A percentile compares a stretch with the other conserved stretches of the same genome.
These are phyloP conservation scores for Rhyacophila brunnea DNA, from an alignment of 1,140 invertebrate species.

Conservation along the genomic window DNA sequence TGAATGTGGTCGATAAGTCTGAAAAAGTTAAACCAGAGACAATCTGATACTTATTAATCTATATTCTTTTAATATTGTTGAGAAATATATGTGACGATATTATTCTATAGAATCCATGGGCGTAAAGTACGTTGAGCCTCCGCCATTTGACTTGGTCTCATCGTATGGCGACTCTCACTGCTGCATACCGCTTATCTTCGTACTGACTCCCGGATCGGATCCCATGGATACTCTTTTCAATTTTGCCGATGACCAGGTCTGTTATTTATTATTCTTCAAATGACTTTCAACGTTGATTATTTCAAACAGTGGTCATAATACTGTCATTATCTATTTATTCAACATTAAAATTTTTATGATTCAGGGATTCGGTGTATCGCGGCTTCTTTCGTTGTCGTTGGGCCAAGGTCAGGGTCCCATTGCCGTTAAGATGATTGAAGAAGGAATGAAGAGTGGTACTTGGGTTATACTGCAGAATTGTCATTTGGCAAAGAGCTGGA, in stretches of 20 bases:
- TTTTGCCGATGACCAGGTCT: slow-evolving; percentile 83
- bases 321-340: too few species aligned
- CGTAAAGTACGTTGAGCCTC: slow-evolving; percentile 78
- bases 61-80: too few species aligned
- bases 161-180: slow-evolving; percentile 84
- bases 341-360: too few species aligned
- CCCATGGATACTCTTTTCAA: slow-evolving; percentile 81
- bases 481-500: slow-evolving; percentile 92
- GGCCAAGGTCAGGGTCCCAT: slow-evolving; percentile 94
- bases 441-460: slow-evolving; percentile 75
- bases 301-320: too few species aligned
- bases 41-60: too few species aligned
- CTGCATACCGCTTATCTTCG: slow-evolving; percentile 83
- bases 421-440: slow-evolving; percentile 83
- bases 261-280: too few species aligned
- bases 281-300: too few species aligned
- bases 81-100: too few species aligned
- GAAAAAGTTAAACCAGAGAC: too few species aligned
- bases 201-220: slow-evolving; percentile 90
- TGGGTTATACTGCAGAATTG: slow-evolving; percentile 97
- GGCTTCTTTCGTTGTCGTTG: slow-evolving; percentile 83
- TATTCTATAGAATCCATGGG: too few species aligned
- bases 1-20: too few species aligned
- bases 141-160: slow-evolving; percentile 82
- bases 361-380: slow-evolving; percentile 74